phyloP scores from a whole-genome alignment of 2,797 vertebrate species.

The Potorous gilbertii region DNA sequence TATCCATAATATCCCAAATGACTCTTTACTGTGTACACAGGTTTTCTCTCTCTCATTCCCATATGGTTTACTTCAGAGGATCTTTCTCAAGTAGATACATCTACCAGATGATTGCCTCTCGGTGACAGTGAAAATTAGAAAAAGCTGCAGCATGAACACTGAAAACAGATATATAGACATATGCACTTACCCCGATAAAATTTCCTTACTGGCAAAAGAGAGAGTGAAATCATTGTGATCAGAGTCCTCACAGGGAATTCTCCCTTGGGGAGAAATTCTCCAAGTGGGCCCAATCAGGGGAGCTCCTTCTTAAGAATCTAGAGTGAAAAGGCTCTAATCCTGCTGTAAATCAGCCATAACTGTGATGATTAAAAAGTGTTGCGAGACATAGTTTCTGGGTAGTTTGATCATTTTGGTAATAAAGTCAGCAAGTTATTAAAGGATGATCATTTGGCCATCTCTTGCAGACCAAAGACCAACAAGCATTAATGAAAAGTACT shows the following conservation, averaged over 20 bases:
- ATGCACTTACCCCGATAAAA: neutral
- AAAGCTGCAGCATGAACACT: neutral
- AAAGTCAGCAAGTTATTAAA: neutral
- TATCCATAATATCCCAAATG: neutral
- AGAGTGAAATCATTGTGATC: neutral
- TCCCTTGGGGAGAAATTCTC: neutral
- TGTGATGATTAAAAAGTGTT: neutral
- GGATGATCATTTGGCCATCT: too few relatives aligned
- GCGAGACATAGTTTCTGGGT: neutral
- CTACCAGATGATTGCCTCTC: neutral
- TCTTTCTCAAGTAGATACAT: neutral
- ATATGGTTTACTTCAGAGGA: neutral
- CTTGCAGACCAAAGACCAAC: neutral
- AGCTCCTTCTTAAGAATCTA: neutral
- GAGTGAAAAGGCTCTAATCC: neutral
- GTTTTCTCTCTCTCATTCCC: neutral
- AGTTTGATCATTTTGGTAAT: neutral
- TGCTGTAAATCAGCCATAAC: neutral
- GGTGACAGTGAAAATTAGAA: neutral
- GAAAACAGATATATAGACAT: neutral
- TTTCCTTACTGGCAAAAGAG: neutral
- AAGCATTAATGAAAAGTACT: neutral
- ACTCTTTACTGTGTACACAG: neutral
- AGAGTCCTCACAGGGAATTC: neutral
- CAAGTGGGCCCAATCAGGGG: neutral